phyloP scores from a whole-genome alignment of 2,888 invertebrate genomes.

The Chrysotoxum bicinctum region DNA sequence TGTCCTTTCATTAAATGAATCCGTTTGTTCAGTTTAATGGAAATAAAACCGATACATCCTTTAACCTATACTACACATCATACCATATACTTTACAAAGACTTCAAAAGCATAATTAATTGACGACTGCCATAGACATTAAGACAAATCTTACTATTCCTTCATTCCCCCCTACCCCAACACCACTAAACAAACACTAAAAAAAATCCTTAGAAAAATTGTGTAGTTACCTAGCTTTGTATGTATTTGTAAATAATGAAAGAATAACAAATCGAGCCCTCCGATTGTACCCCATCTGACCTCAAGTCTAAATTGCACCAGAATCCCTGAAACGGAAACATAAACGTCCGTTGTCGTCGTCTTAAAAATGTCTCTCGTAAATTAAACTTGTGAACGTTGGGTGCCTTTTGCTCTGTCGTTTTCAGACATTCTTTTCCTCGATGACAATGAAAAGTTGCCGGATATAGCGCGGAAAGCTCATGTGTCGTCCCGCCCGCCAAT shows the following conservation, averaged over 20 bases:
- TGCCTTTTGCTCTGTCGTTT: conserved; percentile 42
- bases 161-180: neutral
- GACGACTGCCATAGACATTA: conserved; percentile 64
- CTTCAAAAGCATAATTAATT: conserved; percentile 58
- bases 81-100: conserved; percentile 3
- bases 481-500: conserved; percentile 5
- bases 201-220: conserved; percentile 16
- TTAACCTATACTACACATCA: neutral
- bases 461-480: neutral
- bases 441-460: conserved; percentile 65
- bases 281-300: neutral
- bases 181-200: neutral
- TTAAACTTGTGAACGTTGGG: conserved; percentile 46
- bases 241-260: conserved; percentile 29
- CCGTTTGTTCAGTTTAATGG: neutral
- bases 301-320: conserved; percentile 32
- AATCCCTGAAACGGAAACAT: conserved; percentile 52
- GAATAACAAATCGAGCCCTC: conserved; percentile 7
- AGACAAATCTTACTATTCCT: conserved; percentile 46
- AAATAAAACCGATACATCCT: neutral
- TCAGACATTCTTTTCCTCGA: conserved; percentile 42
- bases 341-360: conserved; percentile 42
- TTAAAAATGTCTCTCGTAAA: conserved; percentile 68
- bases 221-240: no score
- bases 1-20: neutral